Conservation (phyloP, 2,888 invertebrate species). For the Sacculina carcini region DNA sequence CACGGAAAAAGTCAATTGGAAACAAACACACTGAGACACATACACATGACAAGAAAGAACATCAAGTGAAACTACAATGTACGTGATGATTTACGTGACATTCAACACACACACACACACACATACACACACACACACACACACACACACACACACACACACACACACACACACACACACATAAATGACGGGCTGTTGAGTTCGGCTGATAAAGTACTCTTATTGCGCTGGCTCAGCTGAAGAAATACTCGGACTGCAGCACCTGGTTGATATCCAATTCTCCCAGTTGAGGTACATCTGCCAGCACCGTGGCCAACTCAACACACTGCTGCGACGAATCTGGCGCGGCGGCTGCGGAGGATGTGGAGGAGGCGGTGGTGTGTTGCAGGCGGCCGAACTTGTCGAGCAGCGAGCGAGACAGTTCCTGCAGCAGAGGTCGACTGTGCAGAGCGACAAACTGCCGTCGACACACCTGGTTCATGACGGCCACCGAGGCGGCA, state of each 20-base stretch:
- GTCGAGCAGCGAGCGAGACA: conserved; percentile 42
- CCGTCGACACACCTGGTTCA: conserved; percentile 90
- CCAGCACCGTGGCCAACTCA: conserved; percentile 21
- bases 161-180: not conserved
- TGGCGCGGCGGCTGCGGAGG: not conserved
- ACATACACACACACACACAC: not conserved
- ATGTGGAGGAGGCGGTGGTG: not conserved
- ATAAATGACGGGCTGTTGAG: too few species aligned
- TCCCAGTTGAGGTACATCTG: conserved; percentile 42
- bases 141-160: not conserved
- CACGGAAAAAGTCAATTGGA: too few species aligned
- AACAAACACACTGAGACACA: too few species aligned
- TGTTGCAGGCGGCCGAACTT: conserved; percentile 34
- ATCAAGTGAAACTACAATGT: not conserved
- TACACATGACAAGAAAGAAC: not conserved
- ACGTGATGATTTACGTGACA: not conserved
- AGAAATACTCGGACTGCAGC: conserved; percentile 54
- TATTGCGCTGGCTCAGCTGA: too few species aligned
- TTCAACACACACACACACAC: not conserved
- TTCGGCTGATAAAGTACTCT: too few species aligned
- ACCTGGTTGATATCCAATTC: conserved; percentile 47
- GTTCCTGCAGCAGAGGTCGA: conserved; percentile 62
- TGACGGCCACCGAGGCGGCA: conserved; percentile 49
- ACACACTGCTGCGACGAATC: not conserved
- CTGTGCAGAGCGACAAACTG: conserved; percentile 91